Evolutionary conservation across 2,888 invertebrate species (phyloP).

Genomic region (Mesodorylaimus sp.): DNA sequence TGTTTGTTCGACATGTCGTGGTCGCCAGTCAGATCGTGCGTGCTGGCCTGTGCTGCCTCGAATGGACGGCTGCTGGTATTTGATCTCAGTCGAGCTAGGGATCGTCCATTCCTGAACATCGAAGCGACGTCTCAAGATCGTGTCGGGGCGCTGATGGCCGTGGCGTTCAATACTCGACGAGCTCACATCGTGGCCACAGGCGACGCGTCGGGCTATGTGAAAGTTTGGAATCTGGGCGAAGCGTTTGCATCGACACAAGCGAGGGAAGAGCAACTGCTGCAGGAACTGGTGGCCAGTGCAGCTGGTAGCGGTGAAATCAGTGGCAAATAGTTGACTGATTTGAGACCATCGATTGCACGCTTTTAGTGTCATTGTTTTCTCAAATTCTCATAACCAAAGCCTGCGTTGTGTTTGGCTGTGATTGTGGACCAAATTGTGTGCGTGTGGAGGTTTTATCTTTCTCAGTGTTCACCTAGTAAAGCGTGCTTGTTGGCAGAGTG

Average conservation of each 20-base stretch:
- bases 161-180: not conserved
- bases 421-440: no score
- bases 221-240: constrained; percentile 5
- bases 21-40: constrained; percentile 2
- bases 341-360: no score
- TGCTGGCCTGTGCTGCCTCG: not conserved
- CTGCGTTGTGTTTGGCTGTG: no score
- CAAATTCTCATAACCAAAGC: no score
- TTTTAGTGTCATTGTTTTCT: no score
- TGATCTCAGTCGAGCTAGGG: not conserved
- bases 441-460: no score
- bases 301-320: not conserved
- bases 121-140: not conserved
- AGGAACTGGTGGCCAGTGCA: not conserved
- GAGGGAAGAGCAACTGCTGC: constrained; percentile 3
- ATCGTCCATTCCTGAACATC: not conserved
- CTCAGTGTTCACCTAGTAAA: no score
- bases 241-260: not conserved
- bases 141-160: not conserved
- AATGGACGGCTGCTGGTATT: not conserved
- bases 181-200: constrained; percentile 2
- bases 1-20: not conserved
- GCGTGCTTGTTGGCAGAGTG: no score
- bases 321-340: no score
- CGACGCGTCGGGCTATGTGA: not conserved